phyloP scores from a whole-genome alignment of 2,888 invertebrate genomes.

The Tyria jacobaeae region DNA sequence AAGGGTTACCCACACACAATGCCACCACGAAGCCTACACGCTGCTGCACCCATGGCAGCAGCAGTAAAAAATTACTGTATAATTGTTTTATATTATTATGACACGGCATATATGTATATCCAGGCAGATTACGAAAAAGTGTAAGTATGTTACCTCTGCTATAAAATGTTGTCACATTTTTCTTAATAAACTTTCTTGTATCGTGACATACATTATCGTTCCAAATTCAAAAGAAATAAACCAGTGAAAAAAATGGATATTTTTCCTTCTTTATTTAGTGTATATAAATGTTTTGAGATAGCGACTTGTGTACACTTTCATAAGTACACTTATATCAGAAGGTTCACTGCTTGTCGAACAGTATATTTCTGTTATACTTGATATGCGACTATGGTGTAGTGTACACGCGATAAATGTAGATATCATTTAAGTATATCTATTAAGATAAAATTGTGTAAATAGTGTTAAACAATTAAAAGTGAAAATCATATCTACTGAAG shows the following conservation, averaged over 20 bases:
- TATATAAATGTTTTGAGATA: conserved; percentile 7
- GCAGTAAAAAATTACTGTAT: too few relatives aligned
- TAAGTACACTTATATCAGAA: conserved; percentile 18
- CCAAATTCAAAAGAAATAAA: neutral
- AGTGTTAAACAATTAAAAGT: conserved; percentile 31
- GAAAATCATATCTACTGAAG: neutral
- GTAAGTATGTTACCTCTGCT: too few relatives aligned
- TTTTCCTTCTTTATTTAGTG: conserved; percentile 5
- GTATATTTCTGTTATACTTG: conserved; percentile 26
- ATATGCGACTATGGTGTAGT: conserved; percentile 20
- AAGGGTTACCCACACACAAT: too few relatives aligned
- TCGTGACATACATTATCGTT: neutral
- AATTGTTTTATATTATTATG: too few relatives aligned
- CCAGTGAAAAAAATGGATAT: neutral
- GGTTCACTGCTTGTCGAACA: conserved; percentile 34
- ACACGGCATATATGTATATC: too few relatives aligned
- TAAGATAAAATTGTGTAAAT: conserved; percentile 39
- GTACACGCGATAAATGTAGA: conserved; percentile 30
- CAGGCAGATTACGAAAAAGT: too few relatives aligned
- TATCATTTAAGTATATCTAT: conserved; percentile 29
- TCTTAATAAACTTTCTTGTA: neutral
- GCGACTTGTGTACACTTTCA: conserved; percentile 17
- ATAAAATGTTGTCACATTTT: neutral
- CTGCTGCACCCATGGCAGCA: too few relatives aligned
- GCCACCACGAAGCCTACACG: too few relatives aligned